A percentile compares a stretch with the other conserved stretches of the same genome.
Evolutionary conservation across 2,797 vertebrate genomes (phyloP).

Genomic region (Anisognathus igniventris): DNA sequence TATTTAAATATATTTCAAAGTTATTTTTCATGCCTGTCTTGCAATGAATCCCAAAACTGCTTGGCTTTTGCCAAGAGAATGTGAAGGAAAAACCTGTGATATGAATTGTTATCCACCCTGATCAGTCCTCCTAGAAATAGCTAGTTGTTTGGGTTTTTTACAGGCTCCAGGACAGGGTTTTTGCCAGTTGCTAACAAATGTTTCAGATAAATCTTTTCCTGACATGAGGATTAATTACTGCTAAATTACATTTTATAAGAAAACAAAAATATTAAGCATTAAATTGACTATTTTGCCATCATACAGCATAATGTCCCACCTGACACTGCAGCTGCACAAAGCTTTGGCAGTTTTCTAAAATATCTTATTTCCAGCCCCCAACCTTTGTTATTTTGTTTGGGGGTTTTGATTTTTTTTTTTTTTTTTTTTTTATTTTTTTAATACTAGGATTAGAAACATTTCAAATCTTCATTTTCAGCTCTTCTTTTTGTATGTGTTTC

Average conservation of each 20-base stretch:
- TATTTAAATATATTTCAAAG: neutral
- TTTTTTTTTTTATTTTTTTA: neutral
- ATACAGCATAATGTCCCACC: neutral
- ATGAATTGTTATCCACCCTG: neutral
- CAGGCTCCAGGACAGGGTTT: neutral
- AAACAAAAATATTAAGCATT: slow-evolving; percentile 9
- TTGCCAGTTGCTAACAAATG: neutral
- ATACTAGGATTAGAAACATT: neutral
- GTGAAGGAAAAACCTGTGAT: neutral
- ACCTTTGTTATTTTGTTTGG: neutral
- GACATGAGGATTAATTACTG: slow-evolving; percentile 45
- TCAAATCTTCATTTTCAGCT: neutral
- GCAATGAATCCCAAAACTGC: neutral
- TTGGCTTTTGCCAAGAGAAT: neutral
- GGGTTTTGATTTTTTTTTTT: no score
- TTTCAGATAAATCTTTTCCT: neutral
- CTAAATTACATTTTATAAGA: neutral
- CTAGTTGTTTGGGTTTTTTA: neutral
- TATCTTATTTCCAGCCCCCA: neutral
- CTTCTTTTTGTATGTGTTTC: neutral
- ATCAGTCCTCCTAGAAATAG: neutral
- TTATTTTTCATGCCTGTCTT: neutral
- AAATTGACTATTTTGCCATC: slow-evolving; percentile 3
- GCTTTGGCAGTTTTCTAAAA: neutral
- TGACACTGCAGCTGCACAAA: slow-evolving; percentile 26